Evolutionary conservation across 2,113 vertebrate genomes (phyloP), one percentile per base, ranked within the genome.

Genomic region (Podilymbus podiceps): DNA sequence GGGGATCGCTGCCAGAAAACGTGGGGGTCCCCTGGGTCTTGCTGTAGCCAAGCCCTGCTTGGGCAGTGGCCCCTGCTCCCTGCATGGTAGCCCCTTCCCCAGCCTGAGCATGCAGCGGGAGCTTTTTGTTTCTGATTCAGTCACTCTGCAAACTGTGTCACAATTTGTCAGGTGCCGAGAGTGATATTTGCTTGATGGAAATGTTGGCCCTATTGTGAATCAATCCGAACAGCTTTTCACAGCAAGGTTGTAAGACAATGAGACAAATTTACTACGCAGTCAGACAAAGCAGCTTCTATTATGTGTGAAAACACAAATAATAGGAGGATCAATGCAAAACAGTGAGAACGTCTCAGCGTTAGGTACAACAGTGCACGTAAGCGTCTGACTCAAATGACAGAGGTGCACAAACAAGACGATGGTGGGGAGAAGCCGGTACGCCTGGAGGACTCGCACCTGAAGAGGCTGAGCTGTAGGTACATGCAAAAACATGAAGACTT

Each of bases 241-340:
- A 94, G 94, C 62, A 47, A 97, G 97, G 91, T 75, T 97, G 97
- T 95, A 94, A 98, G 96, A 98, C 97, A 98, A 95, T 97, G 97
- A 95, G 78, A 75, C 13, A 12, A 97, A 96, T 97, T 98, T 97
- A 90, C 94, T 86, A 83, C n/a, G 67, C 87, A 85, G 75, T 62
- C 96, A 97, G 96, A 96, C 96, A 97, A 96, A 97, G 97, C 53
- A 11, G 87, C 82, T 92, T 68, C 93, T 96, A 96, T 97, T 95
- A 88, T 95, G 95, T 90, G 95, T 91, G 91, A 89, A 97, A 96
- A 88, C 91, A 97, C 95, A 98, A 98, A 98, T 97, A 98, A 98
- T 96, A 66, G 50, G 93, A 76, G 85, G 75, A 96, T 94, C 93
- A 96, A 91, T 86, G 95, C 75, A 84, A 91, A 88, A 42, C 50